Evolutionary conservation across 1,140 invertebrate species (phyloP), one percentile per base, ranked within the genome.

Genomic region (Camponotus vicinus): DNA sequence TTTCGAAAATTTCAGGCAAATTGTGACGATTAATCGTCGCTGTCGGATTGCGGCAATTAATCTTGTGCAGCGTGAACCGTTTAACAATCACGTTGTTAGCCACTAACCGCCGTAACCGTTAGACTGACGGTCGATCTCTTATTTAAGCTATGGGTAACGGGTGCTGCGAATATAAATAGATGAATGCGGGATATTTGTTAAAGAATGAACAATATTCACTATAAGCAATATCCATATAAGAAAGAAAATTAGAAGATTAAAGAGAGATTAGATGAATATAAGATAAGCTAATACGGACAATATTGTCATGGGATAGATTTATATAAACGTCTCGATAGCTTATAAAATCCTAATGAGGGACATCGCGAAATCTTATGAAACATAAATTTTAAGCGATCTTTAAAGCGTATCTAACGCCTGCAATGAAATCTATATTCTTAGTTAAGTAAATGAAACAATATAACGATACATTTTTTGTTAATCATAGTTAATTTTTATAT

Each of bases 1-100:
- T 82, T 27, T 59, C 79, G 79, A 82, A 82, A 82, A 82, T 82
- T 82, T 82, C 67, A 59, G 40, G 79, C 27, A 83, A 83, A 83
- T 75, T 75, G 79, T 73, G 70, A 83, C 79, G 55, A 83, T 83
- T 83, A 83, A 83, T 83, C 79, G 79, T 32, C 40, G 55, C 55
- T 34, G 55, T 40, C 69, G 57, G 79, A 82, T 73, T 45, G 67
- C 67, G 27, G 79, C 67, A 82, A 82, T 82, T 82, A 82, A 83
- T 83, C 79, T 75, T 75, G 57, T 32, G 79, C 52, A 82, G 57
- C 55, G 69, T 75, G 69, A 83, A 42, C 40, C 79, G 40, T 63
- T 83, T 75, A 75, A 83, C 69, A 83, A 83, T 83, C 69, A 61
- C 55, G 76, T n/a, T 67, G 76, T 42, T 57, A n/a, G 66, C 66